Conservation (phyloP, 2,113 vertebrate species). For the Cynocephalus volans region DNA sequence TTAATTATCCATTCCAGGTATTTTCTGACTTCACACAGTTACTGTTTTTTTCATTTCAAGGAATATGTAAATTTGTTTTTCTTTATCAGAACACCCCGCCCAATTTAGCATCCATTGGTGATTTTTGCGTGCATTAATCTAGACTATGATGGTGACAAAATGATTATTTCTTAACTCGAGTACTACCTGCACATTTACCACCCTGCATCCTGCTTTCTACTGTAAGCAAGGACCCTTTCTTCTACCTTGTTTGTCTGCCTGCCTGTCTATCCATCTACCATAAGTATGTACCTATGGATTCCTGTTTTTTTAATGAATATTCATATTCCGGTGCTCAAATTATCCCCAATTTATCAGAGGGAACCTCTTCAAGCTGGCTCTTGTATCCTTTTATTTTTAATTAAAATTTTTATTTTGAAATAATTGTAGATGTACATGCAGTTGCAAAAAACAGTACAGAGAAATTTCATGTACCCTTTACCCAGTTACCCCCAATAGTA, state of each 20-base stretch:
- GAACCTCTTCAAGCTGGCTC: background rate
- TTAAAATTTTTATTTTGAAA: conserved; percentile 47
- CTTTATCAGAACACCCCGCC: background rate
- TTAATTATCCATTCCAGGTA: background rate
- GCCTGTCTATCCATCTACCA: background rate
- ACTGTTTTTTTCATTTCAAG: background rate
- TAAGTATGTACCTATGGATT: background rate
- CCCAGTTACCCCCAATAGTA: background rate
- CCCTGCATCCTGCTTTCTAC: background rate
- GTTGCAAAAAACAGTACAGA: background rate
- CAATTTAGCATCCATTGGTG: background rate
- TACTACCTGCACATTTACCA: background rate
- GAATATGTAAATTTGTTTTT: background rate
- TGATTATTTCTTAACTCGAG: background rate
- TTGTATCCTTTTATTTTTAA: background rate
- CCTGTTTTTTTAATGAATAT: conserved; percentile 9
- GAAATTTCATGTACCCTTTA: background rate
- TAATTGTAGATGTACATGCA: conserved; percentile 7
- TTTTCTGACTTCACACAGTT: background rate
- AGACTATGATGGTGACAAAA: background rate
- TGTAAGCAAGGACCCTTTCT: background rate
- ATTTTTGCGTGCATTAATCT: background rate
- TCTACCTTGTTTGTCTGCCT: background rate
- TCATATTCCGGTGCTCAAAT: background rate
- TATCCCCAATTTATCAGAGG: background rate